Conservation (phyloP, 2,888 invertebrate species). For the Epicampocera succincta region DNA sequence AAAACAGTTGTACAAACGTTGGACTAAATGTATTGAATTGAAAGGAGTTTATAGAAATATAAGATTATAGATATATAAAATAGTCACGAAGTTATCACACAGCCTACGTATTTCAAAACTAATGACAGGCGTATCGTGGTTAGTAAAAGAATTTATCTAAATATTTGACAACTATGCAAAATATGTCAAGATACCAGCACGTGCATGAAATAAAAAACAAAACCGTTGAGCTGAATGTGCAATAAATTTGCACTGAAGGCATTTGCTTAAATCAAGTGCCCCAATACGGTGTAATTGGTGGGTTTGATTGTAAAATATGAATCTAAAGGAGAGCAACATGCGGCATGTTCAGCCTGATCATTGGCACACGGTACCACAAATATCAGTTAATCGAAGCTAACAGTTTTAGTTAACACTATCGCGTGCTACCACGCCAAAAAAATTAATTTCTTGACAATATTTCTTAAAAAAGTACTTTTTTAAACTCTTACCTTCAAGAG, state of each 20-base stretch:
- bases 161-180: constrained; percentile 63
- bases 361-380: no score
- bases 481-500: no score
- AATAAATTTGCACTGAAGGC: constrained; percentile 24
- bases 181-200: constrained; percentile 28
- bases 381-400: no score
- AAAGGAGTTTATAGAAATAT: no score
- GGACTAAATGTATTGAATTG: no score
- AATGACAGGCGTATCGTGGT: constrained; percentile 41
- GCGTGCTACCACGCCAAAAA: no score
- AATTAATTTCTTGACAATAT: no score
- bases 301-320: constrained; percentile 1
- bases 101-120: constrained; percentile 41
- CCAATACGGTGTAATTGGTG: background rate
- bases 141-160: constrained; percentile 57
- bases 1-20: no score
- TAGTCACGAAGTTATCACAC: no score
- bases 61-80: no score
- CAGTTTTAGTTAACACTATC: no score
- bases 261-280: constrained; percentile 34
- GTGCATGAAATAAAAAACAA: constrained; percentile 15
- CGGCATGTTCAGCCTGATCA: constrained; percentile 29
- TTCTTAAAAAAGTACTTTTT: no score
- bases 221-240: constrained; percentile 1
- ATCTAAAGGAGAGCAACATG: constrained; percentile 31